These are phyloP conservation scores for Agrilus biguttatus DNA, from an alignment of 2,888 invertebrate species.

Conservation along the genomic window DNA sequence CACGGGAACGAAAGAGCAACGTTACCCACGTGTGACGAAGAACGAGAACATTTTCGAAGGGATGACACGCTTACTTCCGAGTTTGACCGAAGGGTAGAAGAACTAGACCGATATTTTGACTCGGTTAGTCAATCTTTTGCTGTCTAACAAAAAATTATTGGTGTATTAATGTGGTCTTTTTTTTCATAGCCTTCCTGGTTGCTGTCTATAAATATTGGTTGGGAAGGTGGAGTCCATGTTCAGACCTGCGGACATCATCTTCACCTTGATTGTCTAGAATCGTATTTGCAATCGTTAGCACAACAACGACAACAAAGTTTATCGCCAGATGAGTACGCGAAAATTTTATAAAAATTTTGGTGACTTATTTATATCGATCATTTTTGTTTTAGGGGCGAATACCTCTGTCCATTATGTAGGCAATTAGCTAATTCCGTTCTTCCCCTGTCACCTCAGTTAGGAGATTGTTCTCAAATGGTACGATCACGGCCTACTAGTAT, in stretches of 20 bases:
- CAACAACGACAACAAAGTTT: conserved; percentile 64
- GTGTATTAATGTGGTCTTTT: conserved; percentile 2
- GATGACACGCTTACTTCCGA: conserved; percentile 58
- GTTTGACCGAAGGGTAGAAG: conserved; percentile 62
- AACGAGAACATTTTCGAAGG: conserved; percentile 39
- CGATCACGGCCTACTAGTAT: conserved; percentile 39
- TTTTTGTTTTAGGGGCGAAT: conserved; percentile 55
- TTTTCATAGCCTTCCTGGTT: conserved; percentile 57
- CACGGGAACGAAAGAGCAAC: conserved; percentile 36
- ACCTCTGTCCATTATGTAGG: conserved; percentile 87
- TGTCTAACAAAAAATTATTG: not conserved
- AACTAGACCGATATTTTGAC: conserved; percentile 63
- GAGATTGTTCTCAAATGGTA: conserved; percentile 49
- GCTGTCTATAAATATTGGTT: conserved; percentile 64
- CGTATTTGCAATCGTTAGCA: conserved; percentile 76
- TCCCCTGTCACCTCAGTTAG: conserved; percentile 61
- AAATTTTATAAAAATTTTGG: conserved; percentile 2
- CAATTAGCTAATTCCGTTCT: conserved; percentile 84
- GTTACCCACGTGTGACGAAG: conserved; percentile 51
- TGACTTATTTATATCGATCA: not conserved
- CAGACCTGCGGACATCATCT: conserved; percentile 95
- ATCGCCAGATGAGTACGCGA: conserved; percentile 47
- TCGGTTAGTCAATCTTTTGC: conserved; percentile 36
- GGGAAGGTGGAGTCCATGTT: conserved; percentile 86
- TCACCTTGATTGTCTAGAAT: conserved; percentile 85